Percentiles rank a stretch among this genome's conserved stretches.
These are phyloP conservation scores for Platichthys stellatus DNA, from an alignment of 2,113 vertebrate species.

Conservation along the genomic window DNA sequence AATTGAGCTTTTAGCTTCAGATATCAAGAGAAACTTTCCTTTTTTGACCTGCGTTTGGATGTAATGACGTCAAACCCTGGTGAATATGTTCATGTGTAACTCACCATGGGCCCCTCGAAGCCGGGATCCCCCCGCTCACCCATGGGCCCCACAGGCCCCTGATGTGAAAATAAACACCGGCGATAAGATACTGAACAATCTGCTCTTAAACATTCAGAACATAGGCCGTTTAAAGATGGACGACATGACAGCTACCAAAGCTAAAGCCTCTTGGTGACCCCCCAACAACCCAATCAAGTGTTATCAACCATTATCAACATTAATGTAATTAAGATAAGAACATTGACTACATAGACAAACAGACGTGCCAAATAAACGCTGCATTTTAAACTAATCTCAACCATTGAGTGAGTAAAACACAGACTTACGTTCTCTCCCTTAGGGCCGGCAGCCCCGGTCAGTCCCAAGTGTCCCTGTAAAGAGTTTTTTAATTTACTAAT, in stretches of 20 bases:
- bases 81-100: conserved; percentile 36
- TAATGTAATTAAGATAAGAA: neutral
- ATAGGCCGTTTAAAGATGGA: no score
- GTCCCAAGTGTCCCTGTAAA: conserved; percentile 82
- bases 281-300: no score
- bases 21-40: no score
- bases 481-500: conserved; percentile 3
- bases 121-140: conserved; percentile 85
- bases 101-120: conserved; percentile 86
- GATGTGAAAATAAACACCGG: conserved; percentile 13
- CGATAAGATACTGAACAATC: neutral
- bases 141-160: conserved; percentile 81
- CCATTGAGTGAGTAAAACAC: no score
- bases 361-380: no score
- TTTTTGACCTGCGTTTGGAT: no score
- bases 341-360: no score
- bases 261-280: neutral
- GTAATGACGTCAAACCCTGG: no score
- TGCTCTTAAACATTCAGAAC: neutral
- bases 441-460: conserved; percentile 79
- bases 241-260: no score
- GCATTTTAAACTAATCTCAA: no score
- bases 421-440: conserved; percentile 87
- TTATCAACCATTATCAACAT: neutral
- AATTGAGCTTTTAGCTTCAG: no score